phyloP scores from a whole-genome alignment of 37 sponge, comb jelly and placozoan genomes.

The Axinella damicornis region DNA sequence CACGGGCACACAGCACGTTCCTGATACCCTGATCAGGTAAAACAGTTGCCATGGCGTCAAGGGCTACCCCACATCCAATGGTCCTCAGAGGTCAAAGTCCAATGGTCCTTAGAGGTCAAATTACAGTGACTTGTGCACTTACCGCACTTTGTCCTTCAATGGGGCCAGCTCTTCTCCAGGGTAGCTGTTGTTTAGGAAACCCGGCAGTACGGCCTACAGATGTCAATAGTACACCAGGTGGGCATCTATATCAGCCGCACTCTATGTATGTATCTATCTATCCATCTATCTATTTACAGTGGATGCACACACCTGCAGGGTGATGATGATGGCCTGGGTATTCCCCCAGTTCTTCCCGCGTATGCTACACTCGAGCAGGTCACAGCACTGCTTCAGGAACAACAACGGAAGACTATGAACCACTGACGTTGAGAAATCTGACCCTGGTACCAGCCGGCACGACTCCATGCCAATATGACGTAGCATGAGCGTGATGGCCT shows the following conservation, averaged over 20 bases:
- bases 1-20: no score
- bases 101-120: no score
- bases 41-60: no score
- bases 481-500: constrained; percentile 50
- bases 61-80: no score
- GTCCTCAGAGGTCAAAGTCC: no score
- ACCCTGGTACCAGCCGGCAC: constrained; percentile 44
- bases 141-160: constrained; percentile 36
- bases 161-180: constrained; percentile 5
- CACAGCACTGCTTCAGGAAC: constrained; percentile 64
- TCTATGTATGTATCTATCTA: no score
- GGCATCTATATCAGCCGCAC: no score
- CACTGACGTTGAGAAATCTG: constrained; percentile 20
- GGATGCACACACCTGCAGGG: constrained; percentile 54
- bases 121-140: neutral
- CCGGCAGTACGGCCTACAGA: constrained; percentile 54
- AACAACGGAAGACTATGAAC: constrained; percentile 47
- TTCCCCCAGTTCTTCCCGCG: constrained; percentile 42
- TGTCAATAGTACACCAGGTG: neutral
- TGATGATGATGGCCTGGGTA: constrained; percentile 45
- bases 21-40: no score
- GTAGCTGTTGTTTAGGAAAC: constrained; percentile 18
- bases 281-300: neutral
- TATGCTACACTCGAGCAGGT: constrained; percentile 45
- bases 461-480: constrained; percentile 74